Base-by-base conservation (phyloP, 2,113 vertebrate genomes). In the Pycnonotus jocosus region DNA sequence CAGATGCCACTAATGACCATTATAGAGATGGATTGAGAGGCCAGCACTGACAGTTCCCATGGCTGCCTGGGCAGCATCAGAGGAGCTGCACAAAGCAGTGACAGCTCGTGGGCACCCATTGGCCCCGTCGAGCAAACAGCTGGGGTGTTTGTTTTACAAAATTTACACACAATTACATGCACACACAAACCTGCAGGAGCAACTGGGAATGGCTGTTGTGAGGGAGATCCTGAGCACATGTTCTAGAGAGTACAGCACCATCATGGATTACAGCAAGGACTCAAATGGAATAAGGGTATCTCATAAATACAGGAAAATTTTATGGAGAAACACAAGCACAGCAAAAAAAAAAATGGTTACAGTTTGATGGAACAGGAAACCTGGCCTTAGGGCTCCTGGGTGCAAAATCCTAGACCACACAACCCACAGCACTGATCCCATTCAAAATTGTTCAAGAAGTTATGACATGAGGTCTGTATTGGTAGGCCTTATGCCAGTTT, bases 401-500 rank as follows among this genome's bases (percentile, higher is more conserved):
- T 62, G 35, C 42, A 62, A 47, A 92, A 47, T 35, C 30, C 56
- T 35, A 31, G 65, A 44, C 57, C 73, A 76, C 28, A 57, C 45
- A 94, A 27, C 50, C 62, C 62, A 53, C 68, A 53, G 50, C 88
- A 27, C 62, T 42, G 88, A 85, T 90, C 70, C 88, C 84, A 66
- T 92, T 78, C 72, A 86, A 69, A 88, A 83, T 5, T 23, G n/a
- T 76, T 92, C 45, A 21, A 17, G 35, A 56, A 95, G 90, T 88
- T 90, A 6, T n/a, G 85, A 56, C 79, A 54, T 28, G 15, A 40
- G 44, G 37, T 40, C 90, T 95, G 93, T 80, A 14, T 86, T 80
- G 88, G 92, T 79, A 74, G 96, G 96, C 90, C 82, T 77, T 23
- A 1, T 57, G 93, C 92, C 95, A 95, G 85, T 23, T 86, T 87